These are phyloP conservation scores for Diplodus puntazzo DNA, from an alignment of 2,797 vertebrate genomes.

Conservation along the genomic window DNA sequence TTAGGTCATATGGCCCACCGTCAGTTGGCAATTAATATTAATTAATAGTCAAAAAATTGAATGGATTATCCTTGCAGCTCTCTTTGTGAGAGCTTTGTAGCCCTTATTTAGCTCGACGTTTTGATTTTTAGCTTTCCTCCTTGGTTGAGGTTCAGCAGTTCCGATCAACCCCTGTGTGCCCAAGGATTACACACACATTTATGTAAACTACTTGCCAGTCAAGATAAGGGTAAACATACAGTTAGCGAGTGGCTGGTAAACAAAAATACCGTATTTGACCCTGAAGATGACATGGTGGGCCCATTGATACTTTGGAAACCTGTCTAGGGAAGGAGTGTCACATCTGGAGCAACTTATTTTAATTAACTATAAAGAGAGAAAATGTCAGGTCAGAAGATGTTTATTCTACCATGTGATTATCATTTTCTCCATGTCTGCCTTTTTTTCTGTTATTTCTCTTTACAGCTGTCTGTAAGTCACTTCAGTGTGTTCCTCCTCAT, in stretches of 20 bases:
- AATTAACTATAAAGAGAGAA: background rate
- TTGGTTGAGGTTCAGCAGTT: conserved; percentile 18
- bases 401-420: background rate
- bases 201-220: background rate
- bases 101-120: background rate
- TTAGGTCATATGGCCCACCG: too few species aligned
- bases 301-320: background rate
- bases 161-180: background rate
- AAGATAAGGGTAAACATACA: background rate
- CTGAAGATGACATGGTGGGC: background rate
- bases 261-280: background rate
- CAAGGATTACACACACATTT: background rate
- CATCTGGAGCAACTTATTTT: conserved; percentile 1
- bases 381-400: background rate
- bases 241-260: background rate
- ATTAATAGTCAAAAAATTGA: too few species aligned
- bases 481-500: conserved; percentile 1
- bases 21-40: too few species aligned
- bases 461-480: conserved; percentile 21
- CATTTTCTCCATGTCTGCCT: background rate
- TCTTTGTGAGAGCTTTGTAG: background rate
- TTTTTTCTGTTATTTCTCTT: conserved; percentile 12
- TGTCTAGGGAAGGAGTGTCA: background rate
- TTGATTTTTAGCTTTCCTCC: background rate
- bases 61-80: too few species aligned